Base-by-base conservation (phyloP, 2,888 invertebrate genomes). In the Cabera pusaria region DNA sequence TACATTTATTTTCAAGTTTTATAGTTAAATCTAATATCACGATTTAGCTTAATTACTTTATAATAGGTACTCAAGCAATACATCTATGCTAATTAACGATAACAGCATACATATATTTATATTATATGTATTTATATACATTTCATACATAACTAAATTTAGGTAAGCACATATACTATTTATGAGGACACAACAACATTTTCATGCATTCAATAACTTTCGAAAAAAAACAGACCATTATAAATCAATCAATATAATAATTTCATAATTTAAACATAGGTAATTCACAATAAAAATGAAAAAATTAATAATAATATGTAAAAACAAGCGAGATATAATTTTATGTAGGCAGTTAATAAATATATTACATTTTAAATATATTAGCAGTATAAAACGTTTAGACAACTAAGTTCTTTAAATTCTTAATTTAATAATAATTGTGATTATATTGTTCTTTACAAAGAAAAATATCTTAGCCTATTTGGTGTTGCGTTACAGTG, bases 11-110 rank as follows among this genome's bases (percentile, higher is more conserved):
- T 81, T 76, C 71, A 80, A 82, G 76, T 86, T 85, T 41, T 77
- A 83, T 80, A 79, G 83, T 83, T 88, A 82, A 73, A 79, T 80
- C 88, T 88, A 88, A 79, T 88, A 88, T 88, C 88, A 88, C 88
- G 86, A 87, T 88, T 87, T 87, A 88, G 83, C 88, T 88, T 88
- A 88, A 75, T 77, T 74, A 74, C 75, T 75, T 67, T 75, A 64
- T 75, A 73, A 80, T 77, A 83, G 70, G 68, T 82, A 79, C 72
- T 74, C 61, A 86, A 85, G 85, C 86, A 56, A 76, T 76, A 81
- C 73, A 68, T 70, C 64, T 73, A 81, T 71, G 72, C 73, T 65
- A 66, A 67, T 69, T 66, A 77, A 78, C 66, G 46, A 73, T 82
- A 82, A 84, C 79, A 79, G 74, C 78, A 68, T 77, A 79, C 67